These are phyloP conservation scores for Himalopsyche japonica DNA, from an alignment of 2,888 invertebrate species.

Conservation along the genomic window DNA sequence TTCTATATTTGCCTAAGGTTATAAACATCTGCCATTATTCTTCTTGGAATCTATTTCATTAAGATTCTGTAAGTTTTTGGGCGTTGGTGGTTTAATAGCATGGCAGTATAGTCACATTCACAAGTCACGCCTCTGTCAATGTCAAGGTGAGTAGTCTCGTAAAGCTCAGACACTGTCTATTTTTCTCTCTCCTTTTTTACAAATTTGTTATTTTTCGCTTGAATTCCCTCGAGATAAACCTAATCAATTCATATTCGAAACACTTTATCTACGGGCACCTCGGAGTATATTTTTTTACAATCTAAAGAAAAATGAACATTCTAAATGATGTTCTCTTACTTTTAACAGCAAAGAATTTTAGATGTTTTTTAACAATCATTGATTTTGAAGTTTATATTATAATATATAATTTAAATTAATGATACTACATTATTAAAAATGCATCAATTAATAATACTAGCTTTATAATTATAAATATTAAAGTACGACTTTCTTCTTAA, in stretches of 20 bases:
- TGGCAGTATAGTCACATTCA: not conserved
- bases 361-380: too few relatives aligned
- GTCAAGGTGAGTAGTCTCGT: not conserved
- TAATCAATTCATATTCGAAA: not conserved
- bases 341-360: too few relatives aligned
- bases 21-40: not conserved
- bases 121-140: slow-evolving; percentile 9
- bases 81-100: not conserved
- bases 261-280: not conserved
- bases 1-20: not conserved
- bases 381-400: too few relatives aligned
- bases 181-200: not conserved
- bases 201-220: not conserved
- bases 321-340: too few relatives aligned
- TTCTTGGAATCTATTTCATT: slow-evolving; percentile 8
- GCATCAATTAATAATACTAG: too few relatives aligned
- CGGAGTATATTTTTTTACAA: too few relatives aligned
- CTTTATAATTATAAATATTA: too few relatives aligned
- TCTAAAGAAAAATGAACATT: too few relatives aligned
- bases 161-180: not conserved
- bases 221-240: not conserved
- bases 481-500: too few relatives aligned
- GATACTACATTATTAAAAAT: too few relatives aligned
- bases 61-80: not conserved
- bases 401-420: too few relatives aligned